These are phyloP conservation scores for Nymphicus hollandicus DNA, from an alignment of 2,113 vertebrate genomes.

Conservation along the genomic window DNA sequence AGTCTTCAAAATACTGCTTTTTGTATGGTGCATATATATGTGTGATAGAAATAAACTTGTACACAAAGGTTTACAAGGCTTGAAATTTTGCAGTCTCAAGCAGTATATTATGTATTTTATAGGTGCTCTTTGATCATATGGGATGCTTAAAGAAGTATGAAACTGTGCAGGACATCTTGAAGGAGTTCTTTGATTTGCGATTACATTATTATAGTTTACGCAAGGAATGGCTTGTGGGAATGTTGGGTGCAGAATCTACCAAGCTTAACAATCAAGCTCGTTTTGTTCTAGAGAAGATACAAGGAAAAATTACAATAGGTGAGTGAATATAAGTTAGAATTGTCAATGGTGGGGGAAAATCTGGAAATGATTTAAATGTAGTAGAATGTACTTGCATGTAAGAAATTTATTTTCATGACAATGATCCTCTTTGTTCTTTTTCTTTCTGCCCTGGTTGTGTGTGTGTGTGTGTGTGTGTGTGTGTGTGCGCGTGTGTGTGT, in stretches of 20 bases:
- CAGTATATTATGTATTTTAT: background rate
- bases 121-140: slow-evolving; percentile 99
- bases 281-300: slow-evolving; percentile 97
- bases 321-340: slow-evolving; percentile 37
- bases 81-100: background rate
- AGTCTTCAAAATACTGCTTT: background rate
- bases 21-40: accelerated
- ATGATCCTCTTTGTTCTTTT: background rate
- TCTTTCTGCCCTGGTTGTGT: background rate
- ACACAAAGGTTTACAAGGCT: background rate
- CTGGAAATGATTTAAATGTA: slow-evolving; percentile 31
- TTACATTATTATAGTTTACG: slow-evolving; percentile 93
- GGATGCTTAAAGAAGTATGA: slow-evolving; percentile 98
- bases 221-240: slow-evolving; percentile 94
- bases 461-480: slow-evolving; percentile 43
- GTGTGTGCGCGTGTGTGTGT: slow-evolving; percentile 39
- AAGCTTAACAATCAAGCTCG: slow-evolving; percentile 97
- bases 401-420: background rate
- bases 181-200: slow-evolving; percentile 95
- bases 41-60: background rate
- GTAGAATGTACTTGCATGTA: slow-evolving; percentile 19
- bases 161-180: slow-evolving; percentile 94
- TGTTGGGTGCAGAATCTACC: slow-evolving; percentile 90
- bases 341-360: background rate
- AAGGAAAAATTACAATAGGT: slow-evolving; percentile 95